Conservation (phyloP, 2,113 vertebrate species). For the Dascyllus trimaculatus region DNA sequence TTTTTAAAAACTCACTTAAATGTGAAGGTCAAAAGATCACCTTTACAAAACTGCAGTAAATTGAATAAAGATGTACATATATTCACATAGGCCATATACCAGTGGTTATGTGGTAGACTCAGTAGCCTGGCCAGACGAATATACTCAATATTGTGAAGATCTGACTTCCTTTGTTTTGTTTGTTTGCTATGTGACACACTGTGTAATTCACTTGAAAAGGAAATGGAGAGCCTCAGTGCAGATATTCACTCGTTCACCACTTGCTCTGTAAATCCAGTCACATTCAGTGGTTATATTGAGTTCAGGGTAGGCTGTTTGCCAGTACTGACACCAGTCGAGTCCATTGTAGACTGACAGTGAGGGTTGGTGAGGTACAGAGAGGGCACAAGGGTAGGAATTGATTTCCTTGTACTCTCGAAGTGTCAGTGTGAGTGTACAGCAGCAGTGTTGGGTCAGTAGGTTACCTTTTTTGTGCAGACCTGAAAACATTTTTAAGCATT, state of each 20-base stretch:
- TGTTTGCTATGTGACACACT: background rate
- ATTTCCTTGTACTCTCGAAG: background rate
- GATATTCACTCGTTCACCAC: background rate
- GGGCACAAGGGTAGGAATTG: background rate
- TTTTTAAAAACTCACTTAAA: no score
- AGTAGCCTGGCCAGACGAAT: no score
- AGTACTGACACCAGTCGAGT: background rate
- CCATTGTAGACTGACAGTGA: slow-evolving; percentile 16
- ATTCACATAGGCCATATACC: no score
- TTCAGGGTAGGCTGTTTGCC: slow-evolving; percentile 1
- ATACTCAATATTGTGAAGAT: no score
- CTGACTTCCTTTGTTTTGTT: no score
- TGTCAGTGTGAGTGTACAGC: background rate
- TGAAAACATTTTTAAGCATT: background rate
- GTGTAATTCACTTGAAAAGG: background rate
- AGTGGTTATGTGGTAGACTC: no score
- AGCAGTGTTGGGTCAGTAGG: background rate
- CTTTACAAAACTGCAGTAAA: no score
- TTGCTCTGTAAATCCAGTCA: background rate
- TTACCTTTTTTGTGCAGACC: background rate
- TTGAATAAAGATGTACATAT: no score
- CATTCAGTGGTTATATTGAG: slow-evolving; percentile 2
- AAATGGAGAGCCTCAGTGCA: no score
- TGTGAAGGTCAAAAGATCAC: no score
- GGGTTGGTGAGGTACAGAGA: background rate